These are phyloP conservation scores for Chalcis sispes DNA, from an alignment of 2,888 invertebrate genomes.

Conservation along the genomic window DNA sequence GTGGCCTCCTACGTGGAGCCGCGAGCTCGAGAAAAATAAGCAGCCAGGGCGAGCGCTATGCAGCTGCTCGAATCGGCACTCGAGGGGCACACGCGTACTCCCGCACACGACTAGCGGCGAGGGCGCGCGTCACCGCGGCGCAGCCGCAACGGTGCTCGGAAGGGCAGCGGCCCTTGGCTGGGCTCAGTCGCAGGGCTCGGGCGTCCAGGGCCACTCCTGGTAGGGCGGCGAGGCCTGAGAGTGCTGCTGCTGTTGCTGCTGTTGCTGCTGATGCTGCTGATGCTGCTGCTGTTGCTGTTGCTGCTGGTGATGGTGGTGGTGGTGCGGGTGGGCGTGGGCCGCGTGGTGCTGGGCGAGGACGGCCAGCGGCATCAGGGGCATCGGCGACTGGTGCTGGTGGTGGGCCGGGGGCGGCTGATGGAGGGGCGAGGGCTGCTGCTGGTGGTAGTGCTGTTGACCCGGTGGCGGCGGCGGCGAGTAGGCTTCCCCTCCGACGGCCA, in stretches of 20 bases:
- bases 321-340: constrained; percentile 63
- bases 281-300: constrained; percentile 71
- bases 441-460: constrained; percentile 74
- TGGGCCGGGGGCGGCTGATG: constrained; percentile 62
- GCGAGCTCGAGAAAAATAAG: no score
- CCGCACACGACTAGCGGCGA: not conserved
- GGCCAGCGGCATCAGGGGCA: constrained; percentile 66
- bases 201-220: constrained; percentile 70
- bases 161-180: not conserved
- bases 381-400: constrained; percentile 67
- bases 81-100: not conserved
- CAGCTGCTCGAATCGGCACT: not conserved
- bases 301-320: constrained; percentile 71
- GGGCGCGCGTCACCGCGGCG: constrained; percentile 18
- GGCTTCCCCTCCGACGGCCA: constrained; percentile 69
- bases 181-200: constrained; percentile 71
- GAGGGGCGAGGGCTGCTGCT: constrained; percentile 63
- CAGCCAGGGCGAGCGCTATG: no score
- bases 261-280: constrained; percentile 71
- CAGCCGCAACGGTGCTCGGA: not conserved
- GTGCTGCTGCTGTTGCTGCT: constrained; percentile 61
- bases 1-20: no score
- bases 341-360: constrained; percentile 57
- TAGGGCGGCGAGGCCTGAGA: constrained; percentile 61
- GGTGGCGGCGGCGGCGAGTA: constrained; percentile 76